These are phyloP conservation scores for Delia radicum DNA, from an alignment of 1,140 invertebrate species.

Conservation along the genomic window DNA sequence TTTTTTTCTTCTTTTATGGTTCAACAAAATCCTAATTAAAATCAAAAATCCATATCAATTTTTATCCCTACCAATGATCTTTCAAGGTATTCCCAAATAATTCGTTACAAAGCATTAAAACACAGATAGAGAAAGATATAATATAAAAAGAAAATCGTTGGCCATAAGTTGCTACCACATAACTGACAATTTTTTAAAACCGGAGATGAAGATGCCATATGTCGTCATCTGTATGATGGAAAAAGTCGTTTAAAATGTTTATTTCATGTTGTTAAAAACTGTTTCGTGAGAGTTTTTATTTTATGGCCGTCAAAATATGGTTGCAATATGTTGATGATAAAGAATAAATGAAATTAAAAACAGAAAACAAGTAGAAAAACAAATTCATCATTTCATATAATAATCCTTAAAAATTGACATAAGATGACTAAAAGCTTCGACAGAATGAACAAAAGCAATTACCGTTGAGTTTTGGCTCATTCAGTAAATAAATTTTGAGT, in stretches of 20 bases:
- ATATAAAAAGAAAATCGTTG: too few species aligned
- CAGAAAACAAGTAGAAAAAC: not conserved
- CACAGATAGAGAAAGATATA: too few species aligned
- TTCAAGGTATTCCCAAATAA: not conserved
- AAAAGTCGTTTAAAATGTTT: too few species aligned
- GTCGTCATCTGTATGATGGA: too few species aligned
- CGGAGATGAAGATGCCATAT: too few species aligned
- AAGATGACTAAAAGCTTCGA: conserved; percentile 1
- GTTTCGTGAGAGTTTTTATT: too few species aligned
- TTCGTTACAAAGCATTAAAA: not conserved
- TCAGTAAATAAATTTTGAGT: not conserved
- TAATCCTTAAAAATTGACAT: conserved; percentile 18
- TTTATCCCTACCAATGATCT: not conserved
- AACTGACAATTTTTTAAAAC: too few species aligned
- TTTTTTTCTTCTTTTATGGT: too few species aligned
- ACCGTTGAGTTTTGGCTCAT: not conserved
- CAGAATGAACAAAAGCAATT: not conserved
- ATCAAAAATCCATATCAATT: not conserved
- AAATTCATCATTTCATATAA: not conserved
- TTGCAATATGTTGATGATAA: not conserved
- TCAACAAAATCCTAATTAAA: not conserved
- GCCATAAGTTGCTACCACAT: too few species aligned
- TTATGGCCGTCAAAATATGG: not conserved
- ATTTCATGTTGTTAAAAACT: too few species aligned
- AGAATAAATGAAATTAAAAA: not conserved